Base-by-base conservation (phyloP, 1,140 invertebrate genomes). In the Brachionus rubens region DNA sequence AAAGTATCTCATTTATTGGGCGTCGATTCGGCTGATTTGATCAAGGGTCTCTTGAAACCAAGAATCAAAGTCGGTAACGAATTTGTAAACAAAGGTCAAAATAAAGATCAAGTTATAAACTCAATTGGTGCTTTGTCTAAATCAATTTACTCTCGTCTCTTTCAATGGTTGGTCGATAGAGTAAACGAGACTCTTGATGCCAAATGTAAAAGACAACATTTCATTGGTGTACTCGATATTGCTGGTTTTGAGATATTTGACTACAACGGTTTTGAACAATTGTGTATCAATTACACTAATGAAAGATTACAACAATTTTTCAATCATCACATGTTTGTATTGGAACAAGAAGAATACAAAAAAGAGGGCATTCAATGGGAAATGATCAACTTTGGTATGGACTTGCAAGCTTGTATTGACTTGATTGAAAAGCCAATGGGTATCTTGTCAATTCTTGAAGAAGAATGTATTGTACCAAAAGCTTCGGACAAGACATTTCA, bases 401-500 rank as follows among this genome's bases (percentile, higher is more conserved):
- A 98, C 88, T 89, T 99, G 84, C 90, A 91, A 86, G 90, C 92
- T 85, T 97, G 94, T 90, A 98, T 98, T 89, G 96, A 98, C 86
- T 89, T 98, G 82, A 96, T 98, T 86, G 95, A 98, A 88, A 98
- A 97, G 94, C 95, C 94, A 83, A 94, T 99, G 93, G 96, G 96
- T 91, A 96, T 98, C 89, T 89, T 98, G 84, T 98, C 96, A 86
- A 99, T 99, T 87, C 92, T 99, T 88, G 96, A 98, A 88, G 96
- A 99, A 91, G 96, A 99, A 88, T 97, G 94, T 92, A 98, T 99
- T 93, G 98, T 99, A 90, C 96, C 96, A 82, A 99, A 99, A 89
- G 96, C 96, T 82, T 94, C 93, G 79, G 96, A 99, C 85, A 91
- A 91, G 87, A 96, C 95, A 81, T 96, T 98, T 87, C 79, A 93